Evolutionary conservation across 2,797 vertebrate species (phyloP).

Genomic region (Kryptopterus vitreolus): DNA sequence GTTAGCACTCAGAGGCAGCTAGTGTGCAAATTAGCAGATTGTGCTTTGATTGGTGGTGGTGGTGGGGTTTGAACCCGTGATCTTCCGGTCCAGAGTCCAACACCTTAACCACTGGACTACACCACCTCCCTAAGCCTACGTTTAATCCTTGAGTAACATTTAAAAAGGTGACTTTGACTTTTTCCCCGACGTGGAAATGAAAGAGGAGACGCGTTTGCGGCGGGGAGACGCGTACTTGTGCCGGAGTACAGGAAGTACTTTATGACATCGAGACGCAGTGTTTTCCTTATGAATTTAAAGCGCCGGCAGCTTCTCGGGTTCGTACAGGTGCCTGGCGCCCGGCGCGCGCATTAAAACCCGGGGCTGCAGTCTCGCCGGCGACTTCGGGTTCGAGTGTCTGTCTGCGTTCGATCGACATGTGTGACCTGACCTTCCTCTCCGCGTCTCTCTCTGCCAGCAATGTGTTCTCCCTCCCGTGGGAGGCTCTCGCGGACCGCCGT

Average conservation of each 20-base stretch:
- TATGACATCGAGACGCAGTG: constrained; percentile 1
- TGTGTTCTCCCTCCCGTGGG: constrained; percentile 19
- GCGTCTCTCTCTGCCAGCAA: constrained; percentile 39
- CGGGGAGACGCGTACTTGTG: no score
- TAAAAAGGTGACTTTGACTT: no score
- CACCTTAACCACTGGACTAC: no score
- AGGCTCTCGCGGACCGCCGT: constrained; percentile 54
- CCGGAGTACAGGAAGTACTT: neutral
- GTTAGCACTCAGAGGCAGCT: no score
- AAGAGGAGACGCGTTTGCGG: no score
- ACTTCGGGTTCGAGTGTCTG: constrained; percentile 31
- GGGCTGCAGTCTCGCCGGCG: constrained; percentile 21
- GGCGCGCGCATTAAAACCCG: constrained; percentile 32
- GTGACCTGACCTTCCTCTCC: constrained; percentile 43
- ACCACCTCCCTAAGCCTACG: no score
- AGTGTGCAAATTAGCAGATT: no score
- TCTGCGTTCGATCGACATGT: constrained; percentile 46
- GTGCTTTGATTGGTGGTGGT: no score
- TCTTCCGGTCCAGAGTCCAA: no score
- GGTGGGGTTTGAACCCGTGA: no score
- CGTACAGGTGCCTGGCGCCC: constrained; percentile 25
- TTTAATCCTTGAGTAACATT: no score
- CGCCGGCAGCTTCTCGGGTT: neutral
- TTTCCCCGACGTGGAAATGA: no score
- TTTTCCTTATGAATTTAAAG: constrained; percentile 14